Evolutionary conservation across 2,113 vertebrate genomes (phyloP).

Genomic region (Chloroceryle aenea): DNA sequence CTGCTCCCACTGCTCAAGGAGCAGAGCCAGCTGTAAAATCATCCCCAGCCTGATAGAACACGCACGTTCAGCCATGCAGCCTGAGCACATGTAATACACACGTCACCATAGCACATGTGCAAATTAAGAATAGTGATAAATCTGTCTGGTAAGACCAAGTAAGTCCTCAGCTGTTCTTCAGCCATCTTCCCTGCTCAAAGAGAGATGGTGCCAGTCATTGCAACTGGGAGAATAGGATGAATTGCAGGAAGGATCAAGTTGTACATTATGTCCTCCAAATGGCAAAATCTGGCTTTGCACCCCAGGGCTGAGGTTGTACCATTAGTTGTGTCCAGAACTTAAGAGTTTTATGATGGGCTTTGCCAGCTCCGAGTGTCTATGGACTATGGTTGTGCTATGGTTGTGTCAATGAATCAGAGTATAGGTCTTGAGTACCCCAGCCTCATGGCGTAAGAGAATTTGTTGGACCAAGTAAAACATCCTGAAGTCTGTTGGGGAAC

Average conservation of each 20-base stretch:
- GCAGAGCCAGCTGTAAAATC: constrained; percentile 55
- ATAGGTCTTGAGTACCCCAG: neutral
- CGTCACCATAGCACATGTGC: neutral
- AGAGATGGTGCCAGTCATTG: neutral
- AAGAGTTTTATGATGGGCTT: neutral
- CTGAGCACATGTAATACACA: constrained; percentile 13
- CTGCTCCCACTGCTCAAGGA: constrained; percentile 23
- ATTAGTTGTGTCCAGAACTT: neutral
- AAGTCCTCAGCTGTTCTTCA: constrained; percentile 20
- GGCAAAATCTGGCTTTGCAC: neutral
- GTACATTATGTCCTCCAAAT: neutral
- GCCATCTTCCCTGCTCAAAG: neutral
- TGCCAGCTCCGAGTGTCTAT: neutral
- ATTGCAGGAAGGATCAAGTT: neutral
- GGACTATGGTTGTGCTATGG: neutral
- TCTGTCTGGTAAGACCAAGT: neutral
- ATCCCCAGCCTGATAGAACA: neutral
- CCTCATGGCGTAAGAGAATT: neutral
- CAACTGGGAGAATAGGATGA: neutral
- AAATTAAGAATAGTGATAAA: constrained; percentile 14
- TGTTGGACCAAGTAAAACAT: neutral
- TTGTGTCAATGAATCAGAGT: neutral
- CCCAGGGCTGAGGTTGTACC: neutral
- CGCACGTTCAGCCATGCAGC: neutral
- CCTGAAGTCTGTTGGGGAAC: neutral